phyloP scores from a whole-genome alignment of 2,888 invertebrate genomes.

The Xanthostigma xanthostigma region DNA sequence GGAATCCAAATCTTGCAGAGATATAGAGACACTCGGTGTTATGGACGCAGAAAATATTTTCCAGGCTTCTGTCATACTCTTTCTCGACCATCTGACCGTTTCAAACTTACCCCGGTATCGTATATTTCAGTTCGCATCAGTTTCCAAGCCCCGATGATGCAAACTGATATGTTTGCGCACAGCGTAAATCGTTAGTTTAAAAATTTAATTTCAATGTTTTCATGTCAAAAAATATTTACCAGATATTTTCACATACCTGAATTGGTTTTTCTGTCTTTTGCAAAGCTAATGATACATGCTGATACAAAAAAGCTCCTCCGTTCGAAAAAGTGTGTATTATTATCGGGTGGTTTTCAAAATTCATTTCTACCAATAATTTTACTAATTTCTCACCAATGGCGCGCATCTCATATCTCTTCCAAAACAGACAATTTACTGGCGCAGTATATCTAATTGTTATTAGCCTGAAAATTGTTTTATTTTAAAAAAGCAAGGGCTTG shows the following conservation, averaged over 20 bases:
- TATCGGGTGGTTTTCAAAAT: slow-evolving; percentile 52
- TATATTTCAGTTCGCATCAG: too few relatives aligned
- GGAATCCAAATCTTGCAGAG: too few relatives aligned
- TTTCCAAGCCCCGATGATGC: too few relatives aligned
- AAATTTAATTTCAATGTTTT: background rate
- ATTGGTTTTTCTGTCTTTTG: slow-evolving; percentile 34
- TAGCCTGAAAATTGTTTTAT: slow-evolving; percentile 32
- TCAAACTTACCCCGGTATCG: too few relatives aligned
- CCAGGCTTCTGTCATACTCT: too few relatives aligned
- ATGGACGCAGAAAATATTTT: too few relatives aligned
- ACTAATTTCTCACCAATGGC: slow-evolving; percentile 47
- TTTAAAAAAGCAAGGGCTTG: too few relatives aligned
- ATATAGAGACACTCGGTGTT: too few relatives aligned
- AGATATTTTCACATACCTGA: slow-evolving; percentile 23
- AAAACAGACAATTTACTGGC: slow-evolving; percentile 49
- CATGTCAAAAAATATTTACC: background rate
- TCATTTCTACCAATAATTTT: slow-evolving; percentile 47
- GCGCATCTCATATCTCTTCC: slow-evolving; percentile 42
- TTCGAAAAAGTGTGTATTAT: slow-evolving; percentile 64
- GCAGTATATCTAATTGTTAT: slow-evolving; percentile 58
- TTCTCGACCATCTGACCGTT: too few relatives aligned
- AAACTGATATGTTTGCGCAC: too few relatives aligned
- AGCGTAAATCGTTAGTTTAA: too few relatives aligned
- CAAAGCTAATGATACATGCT: slow-evolving; percentile 46
- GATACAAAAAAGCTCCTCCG: slow-evolving; percentile 58